Evolutionary conservation across 2,888 invertebrate species (phyloP).

Genomic region (Ptychoptera albimana): DNA sequence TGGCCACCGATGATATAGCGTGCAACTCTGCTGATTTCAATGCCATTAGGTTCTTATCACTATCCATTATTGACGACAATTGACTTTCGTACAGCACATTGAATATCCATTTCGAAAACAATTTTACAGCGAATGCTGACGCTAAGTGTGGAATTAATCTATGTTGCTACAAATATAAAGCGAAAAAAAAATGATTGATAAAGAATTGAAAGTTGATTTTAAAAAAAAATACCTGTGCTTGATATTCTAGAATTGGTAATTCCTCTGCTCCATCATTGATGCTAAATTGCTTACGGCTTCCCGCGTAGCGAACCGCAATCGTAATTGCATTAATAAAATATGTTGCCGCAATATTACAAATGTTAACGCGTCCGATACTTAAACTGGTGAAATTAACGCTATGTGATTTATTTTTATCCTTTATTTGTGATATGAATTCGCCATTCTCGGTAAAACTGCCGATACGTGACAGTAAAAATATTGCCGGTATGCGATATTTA

Average conservation of each 20-base stretch:
- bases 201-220: too few relatives aligned
- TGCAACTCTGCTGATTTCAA: conserved; percentile 50
- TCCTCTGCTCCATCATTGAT: conserved; percentile 49
- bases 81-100: conserved; percentile 32
- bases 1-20: conserved; percentile 57
- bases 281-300: conserved; percentile 76
- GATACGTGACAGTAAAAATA: conserved; percentile 63
- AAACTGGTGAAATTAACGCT: conserved; percentile 72
- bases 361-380: conserved; percentile 67
- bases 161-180: conserved; percentile 44
- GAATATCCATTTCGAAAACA: conserved; percentile 43
- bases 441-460: conserved; percentile 79
- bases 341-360: conserved; percentile 43
- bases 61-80: conserved; percentile 31
- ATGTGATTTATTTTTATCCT: conserved; percentile 69
- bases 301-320: conserved; percentile 78
- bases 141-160: conserved; percentile 62
- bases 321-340: conserved; percentile 57
- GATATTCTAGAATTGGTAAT: conserved; percentile 79
- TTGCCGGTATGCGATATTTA: conserved; percentile 64
- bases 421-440: conserved; percentile 60
- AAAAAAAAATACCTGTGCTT: conserved; percentile 47
- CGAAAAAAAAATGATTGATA: not conserved
- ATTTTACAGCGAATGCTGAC: conserved; percentile 42
- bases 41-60: conserved; percentile 17